A percentile compares a stretch with the other conserved stretches of the same genome.
Evolutionary conservation across 2,888 invertebrate genomes (phyloP).

Genomic region (Pammene fasciana): DNA sequence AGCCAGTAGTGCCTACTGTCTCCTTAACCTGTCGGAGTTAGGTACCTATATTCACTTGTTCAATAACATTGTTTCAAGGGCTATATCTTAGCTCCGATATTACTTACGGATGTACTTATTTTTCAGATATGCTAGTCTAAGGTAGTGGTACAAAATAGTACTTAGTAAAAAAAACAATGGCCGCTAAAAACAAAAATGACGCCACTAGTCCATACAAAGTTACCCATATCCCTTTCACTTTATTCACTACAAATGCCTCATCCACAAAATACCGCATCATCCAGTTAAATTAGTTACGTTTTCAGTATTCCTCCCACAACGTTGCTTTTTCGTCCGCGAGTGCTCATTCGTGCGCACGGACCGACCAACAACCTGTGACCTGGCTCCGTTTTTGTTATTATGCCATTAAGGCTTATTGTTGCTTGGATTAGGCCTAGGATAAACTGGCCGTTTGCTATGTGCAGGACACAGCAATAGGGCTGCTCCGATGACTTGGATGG

Average conservation of each 20-base stretch:
- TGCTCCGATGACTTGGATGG: conserved; percentile 6
- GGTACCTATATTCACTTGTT: too few relatives aligned
- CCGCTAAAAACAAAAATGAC: too few relatives aligned
- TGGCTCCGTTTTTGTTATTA: not conserved
- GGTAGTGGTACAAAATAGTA: too few relatives aligned
- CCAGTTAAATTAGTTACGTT: conserved; percentile 68
- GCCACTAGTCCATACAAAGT: too few relatives aligned
- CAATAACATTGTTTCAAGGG: too few relatives aligned
- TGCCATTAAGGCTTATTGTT: not conserved
- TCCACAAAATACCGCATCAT: conserved; percentile 45
- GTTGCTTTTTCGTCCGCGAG: conserved; percentile 66
- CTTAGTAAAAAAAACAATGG: too few relatives aligned
- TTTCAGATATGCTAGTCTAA: too few relatives aligned
- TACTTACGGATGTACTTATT: too few relatives aligned
- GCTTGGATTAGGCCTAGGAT: not conserved
- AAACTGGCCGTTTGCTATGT: conserved; percentile 3
- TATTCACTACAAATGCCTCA: not conserved
- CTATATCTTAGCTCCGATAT: too few relatives aligned
- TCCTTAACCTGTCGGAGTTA: too few relatives aligned
- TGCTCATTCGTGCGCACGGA: conserved; percentile 54
- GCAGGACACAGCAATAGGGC: conserved; percentile 17
- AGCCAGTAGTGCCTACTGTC: too few relatives aligned
- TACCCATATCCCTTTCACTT: too few relatives aligned
- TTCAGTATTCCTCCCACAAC: conserved; percentile 65
- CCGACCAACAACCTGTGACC: conserved; percentile 12